Evolutionary conservation across 2,797 vertebrate genomes (phyloP).

Genomic region (Cyprinella venusta): DNA sequence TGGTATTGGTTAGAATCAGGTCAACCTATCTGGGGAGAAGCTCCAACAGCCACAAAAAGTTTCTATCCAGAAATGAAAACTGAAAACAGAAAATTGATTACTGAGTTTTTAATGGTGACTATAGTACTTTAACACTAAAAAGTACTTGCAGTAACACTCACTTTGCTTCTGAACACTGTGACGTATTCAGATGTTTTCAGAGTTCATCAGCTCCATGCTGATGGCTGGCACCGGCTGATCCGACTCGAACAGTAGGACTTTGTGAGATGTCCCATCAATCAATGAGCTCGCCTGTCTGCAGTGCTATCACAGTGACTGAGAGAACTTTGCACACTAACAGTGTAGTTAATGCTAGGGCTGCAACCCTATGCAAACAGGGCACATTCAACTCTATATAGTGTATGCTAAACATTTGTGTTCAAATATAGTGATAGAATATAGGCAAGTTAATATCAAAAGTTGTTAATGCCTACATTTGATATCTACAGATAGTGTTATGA

Average conservation of each 20-base stretch:
- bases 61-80: background rate
- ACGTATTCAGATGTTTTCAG: slow-evolving; percentile 6
- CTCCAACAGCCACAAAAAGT: background rate
- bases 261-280: slow-evolving; percentile 23
- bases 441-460: background rate
- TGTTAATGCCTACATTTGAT: background rate
- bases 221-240: slow-evolving; percentile 14
- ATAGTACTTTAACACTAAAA: background rate
- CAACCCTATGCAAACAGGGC: background rate
- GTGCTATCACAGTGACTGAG: background rate
- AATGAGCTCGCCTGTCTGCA: slow-evolving; percentile 8
- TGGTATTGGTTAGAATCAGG: background rate
- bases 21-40: background rate
- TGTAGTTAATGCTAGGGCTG: background rate
- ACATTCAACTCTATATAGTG: background rate
- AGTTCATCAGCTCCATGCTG: slow-evolving; percentile 33
- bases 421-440: background rate
- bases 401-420: background rate
- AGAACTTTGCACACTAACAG: background rate
- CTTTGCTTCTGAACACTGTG: slow-evolving; percentile 2
- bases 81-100: background rate
- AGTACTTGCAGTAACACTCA: background rate
- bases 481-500: background rate
- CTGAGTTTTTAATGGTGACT: no score
- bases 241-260: slow-evolving; percentile 23